A percentile compares a stretch with the other conserved stretches of the same genome.
Evolutionary conservation across 2,888 invertebrate species (phyloP).

Genomic region (Dryadula phaetusa): DNA sequence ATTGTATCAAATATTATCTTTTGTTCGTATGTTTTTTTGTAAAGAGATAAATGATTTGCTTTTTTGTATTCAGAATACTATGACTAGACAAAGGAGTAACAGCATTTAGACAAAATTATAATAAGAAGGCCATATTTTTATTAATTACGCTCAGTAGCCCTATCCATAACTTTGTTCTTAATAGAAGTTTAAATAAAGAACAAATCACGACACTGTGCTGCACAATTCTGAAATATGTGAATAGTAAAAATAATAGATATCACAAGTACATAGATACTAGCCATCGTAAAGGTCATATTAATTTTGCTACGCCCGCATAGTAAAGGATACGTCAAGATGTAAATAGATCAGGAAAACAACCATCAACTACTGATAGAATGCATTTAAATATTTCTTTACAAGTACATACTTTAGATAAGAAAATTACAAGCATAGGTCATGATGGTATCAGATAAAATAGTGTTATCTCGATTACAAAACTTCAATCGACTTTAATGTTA

Average conservation of each 20-base stretch:
- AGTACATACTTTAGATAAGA: neutral
- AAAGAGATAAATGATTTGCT: too few relatives aligned
- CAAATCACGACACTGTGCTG: too few relatives aligned
- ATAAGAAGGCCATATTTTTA: too few relatives aligned
- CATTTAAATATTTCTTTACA: conserved; percentile 1
- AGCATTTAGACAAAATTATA: too few relatives aligned
- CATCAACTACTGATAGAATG: neutral
- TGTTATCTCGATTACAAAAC: conserved; percentile 1
- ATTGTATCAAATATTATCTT: too few relatives aligned
- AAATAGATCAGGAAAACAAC: conserved; percentile 13
- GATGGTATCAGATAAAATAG: neutral
- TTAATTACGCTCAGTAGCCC: too few relatives aligned
- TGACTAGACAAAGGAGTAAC: too few relatives aligned
- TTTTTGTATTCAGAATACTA: too few relatives aligned
- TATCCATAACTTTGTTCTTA: too few relatives aligned
- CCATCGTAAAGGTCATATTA: neutral
- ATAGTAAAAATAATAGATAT: neutral
- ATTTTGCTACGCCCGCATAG: neutral
- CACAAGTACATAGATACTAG: neutral
- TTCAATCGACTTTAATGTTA: conserved; percentile 2
- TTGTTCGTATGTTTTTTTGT: too few relatives aligned
- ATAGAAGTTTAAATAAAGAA: too few relatives aligned
- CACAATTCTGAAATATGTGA: neutral
- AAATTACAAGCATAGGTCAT: conserved; percentile 1
- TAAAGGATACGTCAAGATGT: neutral